These are phyloP conservation scores for Neoarius graeffei DNA, from an alignment of 2,113 vertebrate species.

Conservation along the genomic window DNA sequence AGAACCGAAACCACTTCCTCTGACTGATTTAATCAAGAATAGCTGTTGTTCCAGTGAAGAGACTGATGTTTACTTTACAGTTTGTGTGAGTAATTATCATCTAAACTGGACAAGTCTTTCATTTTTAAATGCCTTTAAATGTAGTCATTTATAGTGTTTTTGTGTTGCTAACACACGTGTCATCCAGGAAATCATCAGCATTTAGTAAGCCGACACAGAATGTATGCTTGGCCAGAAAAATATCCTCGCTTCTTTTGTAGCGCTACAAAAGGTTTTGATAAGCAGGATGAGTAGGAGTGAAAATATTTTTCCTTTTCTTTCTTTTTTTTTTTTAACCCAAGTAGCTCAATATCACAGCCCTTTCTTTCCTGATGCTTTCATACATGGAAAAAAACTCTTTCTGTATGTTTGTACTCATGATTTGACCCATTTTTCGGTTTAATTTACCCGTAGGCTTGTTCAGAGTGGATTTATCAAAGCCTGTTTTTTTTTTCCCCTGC, in stretches of 20 bases:
- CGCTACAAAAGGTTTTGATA: conserved; percentile 30
- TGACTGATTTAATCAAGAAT: neutral
- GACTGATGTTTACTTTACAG: neutral
- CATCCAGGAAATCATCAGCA: conserved; percentile 16
- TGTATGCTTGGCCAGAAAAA: neutral
- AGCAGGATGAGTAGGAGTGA: conserved; percentile 9
- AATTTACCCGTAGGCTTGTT: conserved; percentile 11
- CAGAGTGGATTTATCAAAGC: neutral
- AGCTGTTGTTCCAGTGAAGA: neutral
- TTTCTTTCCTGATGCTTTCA: neutral
- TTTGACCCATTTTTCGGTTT: conserved; percentile 12
- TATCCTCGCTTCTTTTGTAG: neutral
- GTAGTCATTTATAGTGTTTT: conserved; percentile 15
- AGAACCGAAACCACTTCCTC: neutral
- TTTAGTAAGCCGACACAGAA: neutral
- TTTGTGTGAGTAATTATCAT: conserved; percentile 13
- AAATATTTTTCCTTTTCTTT: neutral
- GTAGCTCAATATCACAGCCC: neutral
- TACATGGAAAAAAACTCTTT: neutral
- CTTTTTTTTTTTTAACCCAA: neutral
- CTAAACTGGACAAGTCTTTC: neutral
- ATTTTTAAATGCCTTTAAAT: conserved; percentile 1
- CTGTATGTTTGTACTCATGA: conserved; percentile 1
- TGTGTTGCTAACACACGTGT: conserved; percentile 1
- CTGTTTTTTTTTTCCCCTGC: conserved; percentile 53